Evolutionary conservation across 2,797 vertebrate species (phyloP).

Genomic region (Schizopygopsis pylzovi): DNA sequence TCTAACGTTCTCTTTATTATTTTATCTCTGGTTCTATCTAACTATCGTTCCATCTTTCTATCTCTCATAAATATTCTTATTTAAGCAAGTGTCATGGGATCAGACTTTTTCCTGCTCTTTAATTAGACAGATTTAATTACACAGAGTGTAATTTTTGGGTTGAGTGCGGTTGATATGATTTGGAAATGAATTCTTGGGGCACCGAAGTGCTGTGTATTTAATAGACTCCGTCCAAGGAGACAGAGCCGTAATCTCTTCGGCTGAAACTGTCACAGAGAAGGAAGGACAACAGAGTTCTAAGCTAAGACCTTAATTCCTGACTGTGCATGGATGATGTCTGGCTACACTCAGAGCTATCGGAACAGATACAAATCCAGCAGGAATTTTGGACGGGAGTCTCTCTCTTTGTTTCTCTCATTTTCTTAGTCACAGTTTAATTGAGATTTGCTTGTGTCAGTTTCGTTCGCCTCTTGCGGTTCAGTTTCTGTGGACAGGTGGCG

Average conservation of each 20-base stretch:
- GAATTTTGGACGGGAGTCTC: not conserved
- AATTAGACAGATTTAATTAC: constrained; percentile 82
- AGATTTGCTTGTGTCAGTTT: constrained; percentile 49
- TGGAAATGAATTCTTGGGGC: constrained; percentile 63
- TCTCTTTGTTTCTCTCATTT: constrained; percentile 25
- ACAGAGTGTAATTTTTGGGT: constrained; percentile 74
- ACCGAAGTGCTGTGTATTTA: constrained; percentile 46
- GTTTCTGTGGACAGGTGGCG: constrained; percentile 59
- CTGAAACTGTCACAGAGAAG: constrained; percentile 40
- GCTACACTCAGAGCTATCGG: constrained; percentile 21
- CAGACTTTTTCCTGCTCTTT: constrained; percentile 69
- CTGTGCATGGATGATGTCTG: constrained; percentile 36
- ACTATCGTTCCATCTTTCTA: not conserved
- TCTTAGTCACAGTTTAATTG: constrained; percentile 37
- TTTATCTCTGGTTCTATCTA: not conserved
- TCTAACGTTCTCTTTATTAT: not conserved
- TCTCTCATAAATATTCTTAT: constrained; percentile 29
- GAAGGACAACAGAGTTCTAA: constrained; percentile 40
- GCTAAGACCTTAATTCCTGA: constrained; percentile 40
- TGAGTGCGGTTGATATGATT: constrained; percentile 67
- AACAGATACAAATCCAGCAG: constrained; percentile 29
- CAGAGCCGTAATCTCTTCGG: constrained; percentile 41
- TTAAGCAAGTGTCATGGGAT: constrained; percentile 75
- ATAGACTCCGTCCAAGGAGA: constrained; percentile 51
- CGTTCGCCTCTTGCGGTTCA: constrained; percentile 23